These are phyloP conservation scores for Myripristis murdjan DNA, from an alignment of 2,797 vertebrate genomes.

Conservation along the genomic window DNA sequence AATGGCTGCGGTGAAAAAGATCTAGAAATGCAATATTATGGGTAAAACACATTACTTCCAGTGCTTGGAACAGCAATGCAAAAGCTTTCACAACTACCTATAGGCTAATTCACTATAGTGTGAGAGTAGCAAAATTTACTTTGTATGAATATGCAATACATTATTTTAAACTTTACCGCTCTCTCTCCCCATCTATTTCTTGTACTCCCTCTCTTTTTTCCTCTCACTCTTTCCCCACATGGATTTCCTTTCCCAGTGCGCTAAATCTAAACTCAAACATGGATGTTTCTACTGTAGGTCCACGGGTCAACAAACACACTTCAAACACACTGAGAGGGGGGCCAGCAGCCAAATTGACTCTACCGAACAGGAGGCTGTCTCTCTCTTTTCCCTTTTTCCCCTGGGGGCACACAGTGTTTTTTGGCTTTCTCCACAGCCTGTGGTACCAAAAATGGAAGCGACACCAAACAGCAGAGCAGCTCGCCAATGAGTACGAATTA, in stretches of 20 bases:
- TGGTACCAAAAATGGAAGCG: conserved; percentile 13
- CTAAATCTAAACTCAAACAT: conserved; percentile 22
- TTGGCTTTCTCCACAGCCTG: conserved; percentile 8
- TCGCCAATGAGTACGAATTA: conserved; percentile 5
- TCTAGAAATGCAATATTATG: too few relatives aligned
- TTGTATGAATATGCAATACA: not conserved
- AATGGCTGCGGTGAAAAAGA: too few relatives aligned
- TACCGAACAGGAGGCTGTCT: conserved; percentile 15
- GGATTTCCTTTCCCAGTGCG: conserved; percentile 7
- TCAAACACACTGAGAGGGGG: conserved; percentile 28
- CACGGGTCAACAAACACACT: conserved; percentile 43
- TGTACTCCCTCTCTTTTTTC: not conserved
- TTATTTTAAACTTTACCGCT: not conserved
- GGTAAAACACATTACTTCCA: too few relatives aligned
- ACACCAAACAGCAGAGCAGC: conserved; percentile 11
- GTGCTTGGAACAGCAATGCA: too few relatives aligned
- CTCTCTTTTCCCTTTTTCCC: conserved; percentile 9
- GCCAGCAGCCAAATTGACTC: conserved; percentile 33
- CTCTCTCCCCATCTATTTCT: not conserved
- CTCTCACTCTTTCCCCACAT: not conserved
- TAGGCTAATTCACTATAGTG: too few relatives aligned
- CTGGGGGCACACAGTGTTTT: not conserved
- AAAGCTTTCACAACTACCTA: too few relatives aligned
- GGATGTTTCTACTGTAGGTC: conserved; percentile 25
- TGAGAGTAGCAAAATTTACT: too few relatives aligned